These are phyloP conservation scores for Heliconius charithonia DNA, from an alignment of 2,888 invertebrate genomes.

Conservation along the genomic window DNA sequence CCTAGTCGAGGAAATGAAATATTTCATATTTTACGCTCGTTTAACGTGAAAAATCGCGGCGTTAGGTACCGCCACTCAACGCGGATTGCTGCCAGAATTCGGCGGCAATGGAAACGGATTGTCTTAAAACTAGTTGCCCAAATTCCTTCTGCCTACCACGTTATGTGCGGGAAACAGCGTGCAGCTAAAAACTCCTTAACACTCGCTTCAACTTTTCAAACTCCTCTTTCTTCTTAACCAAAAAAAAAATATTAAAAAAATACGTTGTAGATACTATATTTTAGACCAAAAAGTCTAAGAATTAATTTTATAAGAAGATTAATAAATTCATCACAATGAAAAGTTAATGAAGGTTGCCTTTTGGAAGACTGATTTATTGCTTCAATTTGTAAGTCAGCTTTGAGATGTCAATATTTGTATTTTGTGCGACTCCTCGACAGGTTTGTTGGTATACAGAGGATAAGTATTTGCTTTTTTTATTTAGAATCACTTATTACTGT, in stretches of 20 bases:
- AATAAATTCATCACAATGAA: slow-evolving; percentile 51
- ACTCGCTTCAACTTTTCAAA: background rate
- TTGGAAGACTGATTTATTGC: slow-evolving; percentile 54
- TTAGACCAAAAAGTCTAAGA: background rate
- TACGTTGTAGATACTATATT: background rate
- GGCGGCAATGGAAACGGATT: no score
- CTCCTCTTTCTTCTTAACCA: background rate
- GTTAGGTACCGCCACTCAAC: no score
- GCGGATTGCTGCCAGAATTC: no score
- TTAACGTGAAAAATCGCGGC: no score
- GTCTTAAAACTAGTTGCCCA: no score
- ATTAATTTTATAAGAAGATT: slow-evolving; percentile 19
- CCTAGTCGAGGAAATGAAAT: no score
- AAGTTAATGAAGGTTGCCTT: slow-evolving; percentile 47
- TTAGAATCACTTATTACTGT: background rate
- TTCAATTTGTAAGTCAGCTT: slow-evolving; percentile 50
- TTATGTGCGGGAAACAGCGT: no score
- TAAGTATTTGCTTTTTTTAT: background rate
- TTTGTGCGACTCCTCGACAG: background rate
- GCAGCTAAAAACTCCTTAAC: background rate
- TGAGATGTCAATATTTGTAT: slow-evolving; percentile 19
- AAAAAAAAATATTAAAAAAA: background rate
- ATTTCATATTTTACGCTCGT: no score
- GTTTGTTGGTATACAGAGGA: background rate
- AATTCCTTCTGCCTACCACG: no score